A percentile compares a stretch with the other conserved stretches of the same genome.
phyloP scores from a whole-genome alignment of 1,140 invertebrate genomes.

The Drosophila orosa region DNA sequence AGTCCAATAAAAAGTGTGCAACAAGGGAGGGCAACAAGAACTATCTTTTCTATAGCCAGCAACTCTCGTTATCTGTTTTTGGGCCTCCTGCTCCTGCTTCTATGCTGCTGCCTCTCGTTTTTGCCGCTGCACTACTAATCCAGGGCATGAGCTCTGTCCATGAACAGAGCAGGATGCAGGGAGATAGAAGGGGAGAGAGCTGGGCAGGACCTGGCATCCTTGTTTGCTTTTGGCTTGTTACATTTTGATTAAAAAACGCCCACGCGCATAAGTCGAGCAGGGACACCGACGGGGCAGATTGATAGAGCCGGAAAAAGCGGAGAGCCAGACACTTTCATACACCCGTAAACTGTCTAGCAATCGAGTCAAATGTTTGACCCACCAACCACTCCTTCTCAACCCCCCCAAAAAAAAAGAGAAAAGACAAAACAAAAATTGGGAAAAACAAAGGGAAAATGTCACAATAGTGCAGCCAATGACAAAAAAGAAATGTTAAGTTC shows the following conservation, averaged over 20 bases:
- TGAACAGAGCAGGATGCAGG: slow-evolving; percentile 2
- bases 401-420: background rate
- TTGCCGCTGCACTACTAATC: slow-evolving; percentile 78
- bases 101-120: slow-evolving; percentile 28
- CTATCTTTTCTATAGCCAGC: slow-evolving; percentile 74
- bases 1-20: slow-evolving; percentile 81
- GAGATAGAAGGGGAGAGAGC: background rate
- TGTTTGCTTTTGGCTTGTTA: slow-evolving; percentile 83
- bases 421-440: slow-evolving; percentile 38
- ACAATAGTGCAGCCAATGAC: slow-evolving; percentile 54
- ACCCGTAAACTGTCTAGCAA: slow-evolving; percentile 38
- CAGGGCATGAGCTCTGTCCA: slow-evolving; percentile 59
- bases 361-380: slow-evolving; percentile 66
- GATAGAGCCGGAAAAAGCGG: slow-evolving; percentile 23
- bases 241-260: slow-evolving; percentile 83
- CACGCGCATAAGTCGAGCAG: slow-evolving; percentile 70
- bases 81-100: slow-evolving; percentile 53
- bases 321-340: slow-evolving; percentile 33
- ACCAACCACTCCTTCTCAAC: background rate
- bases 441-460: slow-evolving; percentile 65
- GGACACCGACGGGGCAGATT: slow-evolving; percentile 20
- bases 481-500: slow-evolving; percentile 58
- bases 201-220: slow-evolving; percentile 45
- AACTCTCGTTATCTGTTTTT: slow-evolving; percentile 73
- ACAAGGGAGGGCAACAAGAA: slow-evolving; percentile 63